Conservation (phyloP, 92 coral and sea anemone species). For the Ricordea florida region DNA sequence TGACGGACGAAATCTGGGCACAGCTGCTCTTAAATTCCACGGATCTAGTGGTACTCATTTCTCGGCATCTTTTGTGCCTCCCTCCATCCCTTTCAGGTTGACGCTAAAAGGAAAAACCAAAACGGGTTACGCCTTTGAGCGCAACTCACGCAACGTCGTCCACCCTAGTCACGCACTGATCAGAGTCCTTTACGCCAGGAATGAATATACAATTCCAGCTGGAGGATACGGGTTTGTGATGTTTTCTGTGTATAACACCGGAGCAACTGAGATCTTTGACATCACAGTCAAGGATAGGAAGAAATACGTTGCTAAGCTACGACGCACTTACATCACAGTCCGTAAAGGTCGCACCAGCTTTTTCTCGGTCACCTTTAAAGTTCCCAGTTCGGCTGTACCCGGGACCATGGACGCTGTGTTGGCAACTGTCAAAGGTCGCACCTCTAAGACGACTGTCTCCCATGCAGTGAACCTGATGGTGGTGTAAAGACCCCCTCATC, state of each 20-base stretch:
- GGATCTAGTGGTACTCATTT: conserved; percentile 69
- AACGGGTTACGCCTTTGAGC: conserved; percentile 61
- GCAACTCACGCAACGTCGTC: conserved; percentile 55
- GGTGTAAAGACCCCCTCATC: conserved; percentile 16
- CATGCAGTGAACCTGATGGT: conserved; percentile 49
- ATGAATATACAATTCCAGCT: conserved; percentile 68
- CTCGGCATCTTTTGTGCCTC: conserved; percentile 69
- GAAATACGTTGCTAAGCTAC: conserved; percentile 40
- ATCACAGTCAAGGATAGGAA: conserved; percentile 68
- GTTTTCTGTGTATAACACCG: conserved; percentile 73
- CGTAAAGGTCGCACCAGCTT: conserved; percentile 40
- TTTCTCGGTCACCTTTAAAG: conserved; percentile 63
- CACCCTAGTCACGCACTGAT: conserved; percentile 64
- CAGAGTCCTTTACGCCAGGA: conserved; percentile 64
- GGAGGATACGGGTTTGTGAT: conserved; percentile 59
- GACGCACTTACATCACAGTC: conserved; percentile 32
- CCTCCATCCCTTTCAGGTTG: conserved; percentile 62
- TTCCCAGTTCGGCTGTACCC: conserved; percentile 43
- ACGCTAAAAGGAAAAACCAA: conserved; percentile 74
- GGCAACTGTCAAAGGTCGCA: conserved; percentile 55
- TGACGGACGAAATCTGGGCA: conserved; percentile 14
- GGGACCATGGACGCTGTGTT: conserved; percentile 58
- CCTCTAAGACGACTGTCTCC: conserved; percentile 33
- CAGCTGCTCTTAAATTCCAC: conserved; percentile 46
- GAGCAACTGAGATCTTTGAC: conserved; percentile 69